These are phyloP conservation scores for Gonocerus acuteangulatus DNA, from an alignment of 2,888 invertebrate genomes.

Conservation along the genomic window DNA sequence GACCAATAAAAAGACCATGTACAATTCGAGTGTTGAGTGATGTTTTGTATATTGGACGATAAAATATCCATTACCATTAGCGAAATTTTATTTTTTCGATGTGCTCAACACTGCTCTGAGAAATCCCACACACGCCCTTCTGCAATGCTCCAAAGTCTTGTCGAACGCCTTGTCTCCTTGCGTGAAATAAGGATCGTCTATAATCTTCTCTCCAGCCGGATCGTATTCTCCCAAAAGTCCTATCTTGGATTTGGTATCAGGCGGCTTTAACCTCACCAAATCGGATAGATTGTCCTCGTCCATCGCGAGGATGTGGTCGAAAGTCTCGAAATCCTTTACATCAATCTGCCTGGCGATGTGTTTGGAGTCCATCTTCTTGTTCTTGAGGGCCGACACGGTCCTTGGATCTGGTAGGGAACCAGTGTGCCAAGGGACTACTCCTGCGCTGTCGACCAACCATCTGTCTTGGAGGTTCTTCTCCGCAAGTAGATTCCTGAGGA, in stretches of 20 bases:
- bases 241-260: slow-evolving; percentile 60
- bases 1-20: no score
- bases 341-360: slow-evolving; percentile 70
- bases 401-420: slow-evolving; percentile 76
- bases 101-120: no score
- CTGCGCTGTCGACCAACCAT: slow-evolving; percentile 88
- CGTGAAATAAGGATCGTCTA: slow-evolving; percentile 86
- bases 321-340: slow-evolving; percentile 65
- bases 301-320: slow-evolving; percentile 92
- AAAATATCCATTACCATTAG: no score
- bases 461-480: slow-evolving; percentile 54
- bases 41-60: no score
- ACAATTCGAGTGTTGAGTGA: no score
- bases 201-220: slow-evolving; percentile 67
- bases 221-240: slow-evolving; percentile 81
- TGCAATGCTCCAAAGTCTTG: slow-evolving; percentile 66
- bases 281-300: slow-evolving; percentile 78
- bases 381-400: slow-evolving; percentile 63
- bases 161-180: slow-evolving; percentile 61
- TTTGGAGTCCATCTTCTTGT: slow-evolving; percentile 57
- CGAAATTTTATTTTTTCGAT: no score
- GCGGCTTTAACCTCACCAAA: slow-evolving; percentile 56
- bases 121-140: slow-evolving; percentile 59
- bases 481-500: slow-evolving; percentile 69
- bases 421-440: slow-evolving; percentile 79